Conservation (phyloP, 2,888 invertebrate genomes). For the Temnothorax unifasciatus region DNA sequence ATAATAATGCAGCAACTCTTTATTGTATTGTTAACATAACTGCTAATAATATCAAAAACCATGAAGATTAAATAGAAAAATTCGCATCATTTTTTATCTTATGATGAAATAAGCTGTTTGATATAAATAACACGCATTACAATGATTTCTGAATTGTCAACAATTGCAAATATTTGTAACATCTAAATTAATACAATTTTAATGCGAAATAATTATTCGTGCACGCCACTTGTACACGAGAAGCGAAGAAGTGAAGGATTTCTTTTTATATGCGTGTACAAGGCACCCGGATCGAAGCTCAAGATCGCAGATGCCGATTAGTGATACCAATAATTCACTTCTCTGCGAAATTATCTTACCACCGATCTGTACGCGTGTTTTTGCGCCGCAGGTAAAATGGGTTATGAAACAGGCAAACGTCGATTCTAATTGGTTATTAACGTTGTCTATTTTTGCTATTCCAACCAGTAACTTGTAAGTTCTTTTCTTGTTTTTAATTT, state of each 20-base stretch:
- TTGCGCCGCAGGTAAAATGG: background rate
- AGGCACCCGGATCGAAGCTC: constrained; percentile 13
- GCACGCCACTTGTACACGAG: background rate
- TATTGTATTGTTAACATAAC: background rate
- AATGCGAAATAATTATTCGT: background rate
- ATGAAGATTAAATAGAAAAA: background rate
- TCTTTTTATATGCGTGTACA: background rate
- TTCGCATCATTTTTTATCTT: background rate
- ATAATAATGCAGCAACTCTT: background rate
- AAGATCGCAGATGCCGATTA: constrained; percentile 40
- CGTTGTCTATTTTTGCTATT: constrained; percentile 2
- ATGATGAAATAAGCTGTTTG: background rate
- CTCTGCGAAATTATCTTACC: constrained; percentile 19
- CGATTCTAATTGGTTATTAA: constrained; percentile 16
- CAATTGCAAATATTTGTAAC: background rate
- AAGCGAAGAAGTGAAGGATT: background rate
- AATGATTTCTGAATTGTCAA: background rate
- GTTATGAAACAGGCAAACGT: constrained; percentile 3
- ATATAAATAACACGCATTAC: background rate
- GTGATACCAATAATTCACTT: constrained; percentile 35
- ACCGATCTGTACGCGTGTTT: constrained; percentile 25
- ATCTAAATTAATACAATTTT: background rate
- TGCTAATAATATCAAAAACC: background rate
- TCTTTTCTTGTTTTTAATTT: background rate
- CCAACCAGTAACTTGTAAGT: background rate